Percentiles rank a stretch among this genome's conserved stretches.
These are phyloP conservation scores for Melieria crassipennis DNA, from an alignment of 2,888 invertebrate genomes.

Conservation along the genomic window DNA sequence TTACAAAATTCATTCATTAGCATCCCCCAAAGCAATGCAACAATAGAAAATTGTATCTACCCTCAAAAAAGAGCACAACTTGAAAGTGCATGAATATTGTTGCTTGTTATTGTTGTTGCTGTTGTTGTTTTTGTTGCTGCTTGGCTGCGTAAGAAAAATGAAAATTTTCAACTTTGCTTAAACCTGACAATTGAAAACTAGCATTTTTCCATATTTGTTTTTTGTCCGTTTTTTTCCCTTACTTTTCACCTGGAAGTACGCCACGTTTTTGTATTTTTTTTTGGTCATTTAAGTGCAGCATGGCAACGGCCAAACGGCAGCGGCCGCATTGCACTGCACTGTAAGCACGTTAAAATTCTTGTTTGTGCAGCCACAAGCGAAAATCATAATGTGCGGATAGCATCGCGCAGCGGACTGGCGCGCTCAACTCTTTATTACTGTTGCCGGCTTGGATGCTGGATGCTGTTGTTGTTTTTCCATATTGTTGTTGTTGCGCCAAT, in stretches of 20 bases:
- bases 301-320: slow-evolving; percentile 3
- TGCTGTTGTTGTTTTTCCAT: slow-evolving; percentile 13
- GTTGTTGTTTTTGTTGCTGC: slow-evolving; percentile 17
- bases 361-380: slow-evolving; percentile 44
- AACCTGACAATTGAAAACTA: slow-evolving; percentile 40
- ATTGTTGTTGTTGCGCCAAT: background rate
- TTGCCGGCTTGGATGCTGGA: slow-evolving; percentile 11
- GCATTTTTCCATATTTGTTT: slow-evolving; percentile 7
- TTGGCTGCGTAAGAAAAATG: slow-evolving; percentile 10
- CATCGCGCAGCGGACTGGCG: slow-evolving; percentile 13
- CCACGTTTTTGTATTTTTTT: background rate
- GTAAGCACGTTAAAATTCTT: slow-evolving; percentile 26
- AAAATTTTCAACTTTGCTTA: slow-evolving; percentile 35
- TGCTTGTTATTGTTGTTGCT: slow-evolving; percentile 15
- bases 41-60: slow-evolving; percentile 38
- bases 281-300: slow-evolving; percentile 27
- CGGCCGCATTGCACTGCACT: too few relatives aligned
- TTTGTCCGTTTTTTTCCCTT: slow-evolving; percentile 10
- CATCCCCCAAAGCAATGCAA: slow-evolving; percentile 42
- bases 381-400: slow-evolving; percentile 46
- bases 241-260: background rate
- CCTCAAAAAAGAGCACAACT: slow-evolving; percentile 39
- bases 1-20: slow-evolving; percentile 44
- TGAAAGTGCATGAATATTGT: slow-evolving; percentile 16
- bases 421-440: slow-evolving; percentile 7